Percentiles rank a stretch among this genome's conserved stretches.
Conservation (phyloP, 2,113 vertebrate species). For the rat (Rattus norvegicus) region DNA sequence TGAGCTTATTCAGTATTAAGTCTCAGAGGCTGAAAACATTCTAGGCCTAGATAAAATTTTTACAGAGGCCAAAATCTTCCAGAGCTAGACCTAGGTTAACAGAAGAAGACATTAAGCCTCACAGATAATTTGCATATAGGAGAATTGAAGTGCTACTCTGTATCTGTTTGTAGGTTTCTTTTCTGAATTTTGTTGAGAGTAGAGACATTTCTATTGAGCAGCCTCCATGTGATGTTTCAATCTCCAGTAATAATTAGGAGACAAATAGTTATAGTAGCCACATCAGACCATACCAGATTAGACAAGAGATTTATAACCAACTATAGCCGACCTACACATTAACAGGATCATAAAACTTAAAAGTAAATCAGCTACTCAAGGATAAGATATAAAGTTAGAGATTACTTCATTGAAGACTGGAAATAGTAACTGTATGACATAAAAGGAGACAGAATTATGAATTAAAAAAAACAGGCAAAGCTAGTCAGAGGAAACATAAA, state of each 20-base stretch:
- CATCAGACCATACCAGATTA: neutral
- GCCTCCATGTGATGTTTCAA: neutral
- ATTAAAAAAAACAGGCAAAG: too few relatives aligned
- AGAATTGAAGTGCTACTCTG: too few relatives aligned
- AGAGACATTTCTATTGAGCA: neutral
- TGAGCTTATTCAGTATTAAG: too few relatives aligned
- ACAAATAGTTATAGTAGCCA: neutral
- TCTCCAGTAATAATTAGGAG: neutral
- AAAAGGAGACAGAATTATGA: neutral
- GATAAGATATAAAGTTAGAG: too few relatives aligned
- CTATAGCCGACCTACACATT: neutral
- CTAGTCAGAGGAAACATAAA: too few relatives aligned
- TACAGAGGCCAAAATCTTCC: too few relatives aligned
- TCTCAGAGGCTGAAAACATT: too few relatives aligned
- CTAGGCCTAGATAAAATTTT: too few relatives aligned
- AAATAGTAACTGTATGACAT: neutral
- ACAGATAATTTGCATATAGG: too few relatives aligned
- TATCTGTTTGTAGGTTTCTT: neutral
- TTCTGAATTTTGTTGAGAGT: neutral
- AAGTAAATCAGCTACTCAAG: neutral
- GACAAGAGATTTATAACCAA: neutral
- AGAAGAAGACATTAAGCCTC: too few relatives aligned
- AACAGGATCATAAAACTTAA: neutral
- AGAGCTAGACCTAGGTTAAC: too few relatives aligned
- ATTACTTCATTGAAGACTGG: too few relatives aligned